These are phyloP conservation scores for Horisme vitalbata DNA, from an alignment of 2,888 invertebrate genomes.

Conservation along the genomic window DNA sequence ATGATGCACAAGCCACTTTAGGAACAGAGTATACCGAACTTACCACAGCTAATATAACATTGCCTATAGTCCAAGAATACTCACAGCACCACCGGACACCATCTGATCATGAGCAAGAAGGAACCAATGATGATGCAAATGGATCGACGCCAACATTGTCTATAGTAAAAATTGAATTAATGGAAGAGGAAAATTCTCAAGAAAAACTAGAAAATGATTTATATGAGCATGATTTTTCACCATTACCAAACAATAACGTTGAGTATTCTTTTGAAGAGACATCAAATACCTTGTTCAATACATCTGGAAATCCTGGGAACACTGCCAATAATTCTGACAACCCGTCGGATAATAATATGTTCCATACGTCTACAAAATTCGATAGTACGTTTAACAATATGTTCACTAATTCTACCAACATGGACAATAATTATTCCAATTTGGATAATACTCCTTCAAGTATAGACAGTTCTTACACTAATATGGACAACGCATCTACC, in stretches of 20 bases:
- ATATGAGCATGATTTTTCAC: constrained; percentile 33
- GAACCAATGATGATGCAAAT: constrained; percentile 48
- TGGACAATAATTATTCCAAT: constrained; percentile 11
- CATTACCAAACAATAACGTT: constrained; percentile 24
- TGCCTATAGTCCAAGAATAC: constrained; percentile 65
- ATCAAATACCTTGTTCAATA: constrained; percentile 13
- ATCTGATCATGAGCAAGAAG: constrained; percentile 42
- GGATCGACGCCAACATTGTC: constrained; percentile 58
- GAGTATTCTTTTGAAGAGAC: constrained; percentile 21
- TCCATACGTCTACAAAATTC: constrained; percentile 6
- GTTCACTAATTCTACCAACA: constrained; percentile 6
- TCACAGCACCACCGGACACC: constrained; percentile 52
- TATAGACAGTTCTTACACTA: constrained; percentile 13
- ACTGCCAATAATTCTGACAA: constrained; percentile 2
- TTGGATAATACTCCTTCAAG: constrained; percentile 12
- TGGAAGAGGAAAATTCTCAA: constrained; percentile 57
- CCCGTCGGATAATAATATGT: constrained; percentile 7
- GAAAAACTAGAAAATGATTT: constrained; percentile 47
- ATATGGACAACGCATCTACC: constrained; percentile 17
- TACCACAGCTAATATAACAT: constrained; percentile 67
- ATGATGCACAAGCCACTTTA: constrained; percentile 58
- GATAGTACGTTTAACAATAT: constrained; percentile 14
- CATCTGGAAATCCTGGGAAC: constrained; percentile 5
- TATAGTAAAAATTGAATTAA: constrained; percentile 55
- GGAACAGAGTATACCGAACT: constrained; percentile 76